A percentile compares a stretch with the other conserved stretches of the same genome.
These are phyloP conservation scores for Aphaenogaster rudis DNA, from an alignment of 1,140 invertebrate genomes.

Conservation along the genomic window DNA sequence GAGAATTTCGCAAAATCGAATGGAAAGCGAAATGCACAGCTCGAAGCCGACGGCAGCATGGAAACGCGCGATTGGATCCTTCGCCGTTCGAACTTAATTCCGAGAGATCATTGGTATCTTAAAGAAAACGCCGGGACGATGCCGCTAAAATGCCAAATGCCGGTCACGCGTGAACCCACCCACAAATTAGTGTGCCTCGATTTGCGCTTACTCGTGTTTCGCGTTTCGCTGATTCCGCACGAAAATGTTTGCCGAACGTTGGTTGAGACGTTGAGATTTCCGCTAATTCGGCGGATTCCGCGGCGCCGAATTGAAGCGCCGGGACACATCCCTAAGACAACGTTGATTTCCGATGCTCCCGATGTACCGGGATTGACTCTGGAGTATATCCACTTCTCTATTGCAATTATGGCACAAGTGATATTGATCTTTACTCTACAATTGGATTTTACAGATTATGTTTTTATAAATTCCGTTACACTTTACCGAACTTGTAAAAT, in stretches of 20 bases:
- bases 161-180: constrained; percentile 53
- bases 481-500: not conserved
- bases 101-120: constrained; percentile 2
- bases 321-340: not conserved
- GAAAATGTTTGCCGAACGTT: constrained; percentile 56
- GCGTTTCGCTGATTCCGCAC: constrained; percentile 56
- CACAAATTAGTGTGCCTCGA: constrained; percentile 43
- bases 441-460: not conserved
- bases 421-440: not conserved
- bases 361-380: not conserved
- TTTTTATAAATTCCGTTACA: not conserved
- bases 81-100: constrained; percentile 16
- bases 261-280: constrained; percentile 10
- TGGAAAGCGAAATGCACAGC: not conserved
- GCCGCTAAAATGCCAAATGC: constrained; percentile 42
- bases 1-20: not conserved
- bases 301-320: constrained; percentile 29
- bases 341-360: constrained; percentile 28
- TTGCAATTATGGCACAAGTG: not conserved
- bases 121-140: constrained; percentile 9
- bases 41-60: not conserved
- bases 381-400: not conserved
- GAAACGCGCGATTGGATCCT: constrained; percentile 34
- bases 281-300: constrained; percentile 52
- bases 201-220: constrained; percentile 45